Evolutionary conservation across 2,888 invertebrate genomes (phyloP), one percentile per base, ranked within the genome.

Genomic region (Hedya salicella): DNA sequence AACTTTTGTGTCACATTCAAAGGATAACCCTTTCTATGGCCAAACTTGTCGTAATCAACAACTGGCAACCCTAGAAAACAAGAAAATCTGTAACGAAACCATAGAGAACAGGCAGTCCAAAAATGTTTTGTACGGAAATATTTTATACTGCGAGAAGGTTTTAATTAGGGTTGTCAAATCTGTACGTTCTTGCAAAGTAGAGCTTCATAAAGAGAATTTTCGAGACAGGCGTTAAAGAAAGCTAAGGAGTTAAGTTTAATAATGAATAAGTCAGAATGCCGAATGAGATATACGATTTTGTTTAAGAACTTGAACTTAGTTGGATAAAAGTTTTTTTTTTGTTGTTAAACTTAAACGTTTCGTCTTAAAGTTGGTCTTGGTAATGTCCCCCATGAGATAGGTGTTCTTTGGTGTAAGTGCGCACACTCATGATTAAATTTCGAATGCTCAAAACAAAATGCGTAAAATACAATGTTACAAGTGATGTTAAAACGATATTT

Each of bases 1-100:
- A 66, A 66, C 66, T 66, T 61, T 66, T 30, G 66, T 66, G 60
- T 61, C 66, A 54, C 53, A 21, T 48, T 42, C 61, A 54, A 61
- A 61, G 48, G 40, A 60, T 53, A 66, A 61, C 61, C 65, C 66
- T 61, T 61, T 61, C 66, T 39, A 32, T 21, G 52, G 40, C 36
- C 19, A 46, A 21, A 60, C 52, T 52, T 48, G 42, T 39, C 40
- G 40, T 54, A 54, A 66, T 66, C 60, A 36, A 42, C 48, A 40
- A 21, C 42, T 32, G 21, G 11, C 11, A 16, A 42, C 46, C 13
- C 25, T 52, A 36, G n/a, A 48, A 36, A 39, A 30, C 11, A 30
- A 16, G 21, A 25, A 52, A 17, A 40, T 11, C 25, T 2, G 3
- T 5, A 36, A 17, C 8, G 8, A 19, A 42, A 19, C 32, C 6